Evolutionary conservation across 2,888 invertebrate genomes (phyloP).

Genomic region (Netelia virgata): DNA sequence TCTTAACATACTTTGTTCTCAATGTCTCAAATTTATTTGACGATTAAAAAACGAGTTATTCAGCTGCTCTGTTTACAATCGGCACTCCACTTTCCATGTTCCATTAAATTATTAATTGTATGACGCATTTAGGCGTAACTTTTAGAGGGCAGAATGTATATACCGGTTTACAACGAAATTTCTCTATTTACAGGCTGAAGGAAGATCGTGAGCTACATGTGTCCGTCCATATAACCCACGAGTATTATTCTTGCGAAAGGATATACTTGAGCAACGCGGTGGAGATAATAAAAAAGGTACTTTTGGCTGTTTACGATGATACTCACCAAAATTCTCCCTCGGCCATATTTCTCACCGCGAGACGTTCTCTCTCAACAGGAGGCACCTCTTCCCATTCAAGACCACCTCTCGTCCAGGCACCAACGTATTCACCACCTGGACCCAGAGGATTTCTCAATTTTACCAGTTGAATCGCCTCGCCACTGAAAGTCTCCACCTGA

Average conservation of each 20-base stretch:
- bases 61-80: neutral
- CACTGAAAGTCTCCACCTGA: constrained; percentile 90
- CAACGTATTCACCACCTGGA: constrained; percentile 88
- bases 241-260: neutral
- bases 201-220: neutral
- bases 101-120: neutral
- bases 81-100: neutral
- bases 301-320: neutral
- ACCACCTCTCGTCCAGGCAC: constrained; percentile 90
- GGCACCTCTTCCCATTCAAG: constrained; percentile 92
- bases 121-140: too few relatives aligned
- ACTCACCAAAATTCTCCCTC: constrained; percentile 91
- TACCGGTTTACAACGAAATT: neutral
- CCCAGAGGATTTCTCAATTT: constrained; percentile 90
- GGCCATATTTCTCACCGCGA: constrained; percentile 88
- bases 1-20: neutral
- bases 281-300: neutral
- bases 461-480: constrained; percentile 90
- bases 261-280: neutral
- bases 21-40: too few relatives aligned
- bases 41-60: neutral
- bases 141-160: too few relatives aligned
- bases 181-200: neutral
- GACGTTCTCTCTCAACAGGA: constrained; percentile 90
- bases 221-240: neutral